Base-by-base conservation (phyloP, 2,797 vertebrate genomes). In the Enteromius radiatus region DNA sequence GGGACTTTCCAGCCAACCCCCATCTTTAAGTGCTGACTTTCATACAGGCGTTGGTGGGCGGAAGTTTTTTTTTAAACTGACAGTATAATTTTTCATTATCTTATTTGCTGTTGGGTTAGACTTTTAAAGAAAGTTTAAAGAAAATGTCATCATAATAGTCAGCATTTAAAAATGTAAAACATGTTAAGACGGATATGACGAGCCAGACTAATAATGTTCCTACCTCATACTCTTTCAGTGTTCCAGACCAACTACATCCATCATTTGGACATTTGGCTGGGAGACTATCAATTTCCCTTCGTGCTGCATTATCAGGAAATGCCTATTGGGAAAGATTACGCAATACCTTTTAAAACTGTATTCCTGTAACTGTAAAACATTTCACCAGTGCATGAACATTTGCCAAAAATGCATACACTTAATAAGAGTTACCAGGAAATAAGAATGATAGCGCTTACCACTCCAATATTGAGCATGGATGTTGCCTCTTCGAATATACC, bases 261-360 rank as follows among this genome's bases (percentile, higher is more conserved):
- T 94, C 92, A 21, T 95, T 97, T 41, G 94, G 90, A 87, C 98
- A 99, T 85, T 95, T 86, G 0, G 97, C 97, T 0, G 97, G 97
- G 59, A 99, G 92, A 45, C 96, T 95, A 56, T 98, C 97, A 79
- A 99, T 97, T 90, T 99, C 98, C 77, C 97, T 92, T 0, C 98
- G 96, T 0, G 97, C 98, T 0, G 98, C 98, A 0, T 98, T 99
- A 91, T 99, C 98, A 31, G 97, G 96, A 88, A 99, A 99, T 1
- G 96, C 97, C 98, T 99, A 49, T 9, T 45, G 23, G 33, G 9
- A 28, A 59, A 64, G 3, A 76, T 2, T 38, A 47, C 31, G 23
- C 45, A 64, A 33, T 64, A 59, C 11, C 2, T 21, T 74, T 74
- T 54, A 28, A 56, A 79, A n/a, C 17, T 6, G 1, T 2, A 33